Evolutionary conservation across 2,888 invertebrate species (phyloP), one percentile per base, ranked within the genome.

Genomic region (Erebia ligea): DNA sequence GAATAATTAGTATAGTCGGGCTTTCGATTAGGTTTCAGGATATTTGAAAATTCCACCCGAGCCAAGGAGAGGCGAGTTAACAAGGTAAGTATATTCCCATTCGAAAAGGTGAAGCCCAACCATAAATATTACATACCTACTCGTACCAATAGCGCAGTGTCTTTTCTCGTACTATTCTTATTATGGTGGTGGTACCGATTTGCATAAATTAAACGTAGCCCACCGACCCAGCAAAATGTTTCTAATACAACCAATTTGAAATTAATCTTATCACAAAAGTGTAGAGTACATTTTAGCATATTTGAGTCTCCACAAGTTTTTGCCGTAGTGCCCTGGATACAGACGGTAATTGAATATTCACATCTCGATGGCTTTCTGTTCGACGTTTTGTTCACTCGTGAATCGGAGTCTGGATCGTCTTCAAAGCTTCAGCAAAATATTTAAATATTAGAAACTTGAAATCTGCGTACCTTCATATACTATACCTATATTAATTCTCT

Each of bases 321-420:
- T 64, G 69, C 25, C 54, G 58, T 67, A 54, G 61, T 70, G 73
- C 69, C 70, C 69, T 73, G 72, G 73, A 76, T 86, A 85, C 83
- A 80, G 82, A 76, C 75, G 76, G 82, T 87, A 86, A 89, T 88
- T 86, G 87, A 90, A 89, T 90, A 89, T 89, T 89, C 88, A 85
- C 84, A 84, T 85, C 81, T 81, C 84, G 77, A 82, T 81, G 82
- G 81, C 78, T 80, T 80, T 77, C 78, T 62, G 78, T 83, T 85
- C 80, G 80, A 80, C 81, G 80, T 84, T 85, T 83, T 84, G 83
- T 84, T 87, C 84, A 83, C 78, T 82, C 81, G 73, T 76, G 76
- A 78, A 78, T 77, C 74, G 76, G 77, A 78, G 75, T 73, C 64
- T 71, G 74, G 77, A 75, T 77, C 77, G 71, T 78, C 75, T 77